phyloP scores from a whole-genome alignment of 2,888 invertebrate genomes.

The Galerucella nymphaeae region DNA sequence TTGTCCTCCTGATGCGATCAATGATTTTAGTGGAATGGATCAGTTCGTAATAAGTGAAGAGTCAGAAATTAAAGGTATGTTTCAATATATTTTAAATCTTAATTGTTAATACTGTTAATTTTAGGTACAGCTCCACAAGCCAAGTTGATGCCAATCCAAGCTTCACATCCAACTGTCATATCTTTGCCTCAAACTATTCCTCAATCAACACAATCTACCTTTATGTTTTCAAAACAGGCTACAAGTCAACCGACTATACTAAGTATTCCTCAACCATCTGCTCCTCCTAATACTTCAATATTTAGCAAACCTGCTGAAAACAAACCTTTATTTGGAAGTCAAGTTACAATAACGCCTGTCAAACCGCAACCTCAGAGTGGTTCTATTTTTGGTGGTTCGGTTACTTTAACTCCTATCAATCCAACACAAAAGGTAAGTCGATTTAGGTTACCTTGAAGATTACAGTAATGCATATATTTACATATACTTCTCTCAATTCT shows the following conservation, averaged over 20 bases:
- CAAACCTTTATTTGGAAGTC: conserved; percentile 48
- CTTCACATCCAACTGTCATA: neutral
- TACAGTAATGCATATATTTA: no score
- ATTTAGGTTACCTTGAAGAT: neutral
- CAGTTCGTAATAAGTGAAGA: conserved; percentile 43
- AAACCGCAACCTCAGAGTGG: conserved; percentile 37
- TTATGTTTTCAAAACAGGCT: conserved; percentile 18
- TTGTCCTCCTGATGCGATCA: conserved; percentile 63
- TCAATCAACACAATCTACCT: conserved; percentile 11
- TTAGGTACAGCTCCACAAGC: conserved; percentile 23
- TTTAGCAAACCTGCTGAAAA: conserved; percentile 32
- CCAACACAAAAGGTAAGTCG: conserved; percentile 23
- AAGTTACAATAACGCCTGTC: conserved; percentile 47
- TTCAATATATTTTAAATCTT: neutral
- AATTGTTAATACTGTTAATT: neutral
- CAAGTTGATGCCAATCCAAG: neutral
- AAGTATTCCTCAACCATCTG: conserved; percentile 13
- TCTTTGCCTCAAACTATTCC: neutral
- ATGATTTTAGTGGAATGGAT: conserved; percentile 48
- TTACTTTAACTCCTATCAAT: conserved; percentile 46
- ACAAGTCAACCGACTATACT: conserved; percentile 21
- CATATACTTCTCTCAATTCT: no score
- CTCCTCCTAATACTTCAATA: conserved; percentile 37
- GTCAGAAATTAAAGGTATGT: conserved; percentile 9
- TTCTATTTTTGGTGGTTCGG: conserved; percentile 47